Evolutionary conservation across 2,888 invertebrate species (phyloP), one percentile per base, ranked within the genome.

Genomic region (Hipparchia semele): DNA sequence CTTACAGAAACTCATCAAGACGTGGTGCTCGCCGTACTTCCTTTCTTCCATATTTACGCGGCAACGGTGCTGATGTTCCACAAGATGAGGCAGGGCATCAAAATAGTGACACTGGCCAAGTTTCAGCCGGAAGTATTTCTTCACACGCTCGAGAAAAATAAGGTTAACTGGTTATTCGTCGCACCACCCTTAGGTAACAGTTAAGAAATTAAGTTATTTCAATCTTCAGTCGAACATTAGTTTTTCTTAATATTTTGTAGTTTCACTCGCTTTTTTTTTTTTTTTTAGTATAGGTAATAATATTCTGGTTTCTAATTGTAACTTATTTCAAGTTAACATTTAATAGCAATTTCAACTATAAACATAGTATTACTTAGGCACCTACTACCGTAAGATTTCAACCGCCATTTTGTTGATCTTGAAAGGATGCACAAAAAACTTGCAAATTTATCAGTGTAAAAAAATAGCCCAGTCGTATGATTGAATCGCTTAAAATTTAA

Each of bases 21-120:
- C 70, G 88, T 95, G 0, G 78, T 95, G 10, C 93, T 97, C 66
- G 94, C 95, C 2, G 94, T 98, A 2, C 86, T 98, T 66, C 98
- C 98, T 2, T 95, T 97, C 86, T 98, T 96, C 87, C 98, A 98
- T 86, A 96, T 97, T 75, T 98, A 96, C 82, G 98, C 97, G 0
- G 94, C 97, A 33, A 90, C 95, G 0, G 92, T 95, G 0, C 85
- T 95, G 13, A 94, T 96, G 90, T 87, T 96, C 62, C 94, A 95
- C 74, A 94, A 95, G 77, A 82, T 97, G 79, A 88, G 94, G 0
- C 82, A 91, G 0, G 97, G 98, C 0, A 88, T 91, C 1, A 96
- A 96, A 78, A 74, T 97, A 53, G 94, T 96, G 23, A 96, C 96
- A 0, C 77, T 97, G 73, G 95, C 96, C 0, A 96, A 95, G 84